phyloP scores from a whole-genome alignment of 2,888 invertebrate genomes.

The Agapetus fuscipes region DNA sequence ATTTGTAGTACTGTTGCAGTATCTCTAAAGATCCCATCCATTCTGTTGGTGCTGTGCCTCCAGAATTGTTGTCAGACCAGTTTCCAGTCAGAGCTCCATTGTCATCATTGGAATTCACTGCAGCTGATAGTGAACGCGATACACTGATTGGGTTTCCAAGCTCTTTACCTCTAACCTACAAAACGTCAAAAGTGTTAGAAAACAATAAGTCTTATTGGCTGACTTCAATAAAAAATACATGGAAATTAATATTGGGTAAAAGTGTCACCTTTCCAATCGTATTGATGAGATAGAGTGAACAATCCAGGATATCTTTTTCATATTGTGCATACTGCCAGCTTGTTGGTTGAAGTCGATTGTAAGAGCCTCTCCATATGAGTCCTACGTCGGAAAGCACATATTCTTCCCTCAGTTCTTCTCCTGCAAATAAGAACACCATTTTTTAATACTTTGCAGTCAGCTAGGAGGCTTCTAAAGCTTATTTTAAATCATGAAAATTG shows the following conservation, averaged over 20 bases:
- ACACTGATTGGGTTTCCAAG: constrained; percentile 71
- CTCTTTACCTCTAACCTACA: constrained; percentile 48
- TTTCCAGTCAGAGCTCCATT: constrained; percentile 78
- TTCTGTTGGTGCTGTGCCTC: constrained; percentile 76
- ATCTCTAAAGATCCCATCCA: constrained; percentile 87
- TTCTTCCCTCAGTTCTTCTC: constrained; percentile 67
- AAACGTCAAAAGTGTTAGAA: too few relatives aligned
- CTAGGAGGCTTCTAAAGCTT: too few relatives aligned
- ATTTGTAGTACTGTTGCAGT: constrained; percentile 72
- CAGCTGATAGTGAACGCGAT: constrained; percentile 73
- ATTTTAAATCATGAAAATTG: too few relatives aligned
- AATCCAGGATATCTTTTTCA: constrained; percentile 72
- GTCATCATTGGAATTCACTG: constrained; percentile 81
- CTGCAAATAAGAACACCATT: too few relatives aligned
- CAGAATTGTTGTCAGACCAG: constrained; percentile 79
- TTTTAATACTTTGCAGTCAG: too few relatives aligned
- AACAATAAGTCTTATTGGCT: too few relatives aligned
- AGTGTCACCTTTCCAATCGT: constrained; percentile 58
- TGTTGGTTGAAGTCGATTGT: constrained; percentile 71
- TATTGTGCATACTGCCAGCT: constrained; percentile 92
- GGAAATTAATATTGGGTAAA: not conserved
- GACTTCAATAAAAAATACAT: too few relatives aligned
- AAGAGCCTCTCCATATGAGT: constrained; percentile 83
- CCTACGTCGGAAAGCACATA: constrained; percentile 81
- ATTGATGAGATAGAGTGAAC: constrained; percentile 64